Base-by-base conservation (phyloP, 2,113 vertebrate species). In the Syngnathus floridae region DNA sequence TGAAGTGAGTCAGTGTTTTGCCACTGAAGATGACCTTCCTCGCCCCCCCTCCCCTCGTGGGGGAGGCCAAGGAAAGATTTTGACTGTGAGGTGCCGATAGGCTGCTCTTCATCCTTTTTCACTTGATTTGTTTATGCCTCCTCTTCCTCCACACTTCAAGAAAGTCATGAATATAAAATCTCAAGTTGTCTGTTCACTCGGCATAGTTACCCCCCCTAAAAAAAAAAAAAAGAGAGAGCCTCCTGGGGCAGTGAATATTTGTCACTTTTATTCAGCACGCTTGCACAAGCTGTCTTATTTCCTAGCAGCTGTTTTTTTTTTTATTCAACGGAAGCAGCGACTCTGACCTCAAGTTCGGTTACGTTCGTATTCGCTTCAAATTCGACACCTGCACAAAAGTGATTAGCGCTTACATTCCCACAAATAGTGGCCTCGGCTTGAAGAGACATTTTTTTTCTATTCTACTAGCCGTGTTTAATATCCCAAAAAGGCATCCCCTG, bases 161-260 rank as follows among this genome's bases (percentile, higher is more conserved):
- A 66, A 84, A 82, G 72, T 81, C 76, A 83, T 85, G 79, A 86
- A 88, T 84, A 78, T 74, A 51, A 80, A 85, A 77, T 82, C 70
- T 69, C 65, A 75, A 70, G 65, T 71, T 66, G 74, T 72, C 71
- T 45, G 66, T 78, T 80, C 75, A 73, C 69, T 74, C 59, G 16
- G 65, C 76, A 67, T 48, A 71, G 61, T 72, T 66, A 65, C 72
- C 69, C 59, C n/a, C 21, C 21, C 4, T 1, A 12, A 60, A 40
- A 60, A 16, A 52, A 43, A 41, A 26, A 73, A 76, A 70, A 63
- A 82, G 74, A 74, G 67, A 62, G 38, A 62, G 62, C 62, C 69
- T 80, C 64, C 26, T 64, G 26, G 74, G 26, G 84, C 72, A 71
- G 72, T 59, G 45, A 49, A 60, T 64, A 16, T 69, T 69, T 66